Conservation (phyloP, 2,888 invertebrate species). For the Hofmannophila pseudospretella region DNA sequence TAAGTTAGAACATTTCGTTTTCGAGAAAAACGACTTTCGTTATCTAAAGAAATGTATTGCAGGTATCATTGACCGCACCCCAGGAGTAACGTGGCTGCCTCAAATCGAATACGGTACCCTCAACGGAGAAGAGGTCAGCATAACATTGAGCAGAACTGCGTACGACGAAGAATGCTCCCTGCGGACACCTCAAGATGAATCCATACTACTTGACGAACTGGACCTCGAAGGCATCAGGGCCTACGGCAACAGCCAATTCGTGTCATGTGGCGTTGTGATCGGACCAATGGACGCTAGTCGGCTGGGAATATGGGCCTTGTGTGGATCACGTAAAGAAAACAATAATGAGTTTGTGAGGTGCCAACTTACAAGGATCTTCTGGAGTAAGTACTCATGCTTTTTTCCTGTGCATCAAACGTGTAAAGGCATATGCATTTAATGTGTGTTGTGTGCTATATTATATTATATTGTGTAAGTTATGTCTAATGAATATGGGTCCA, state of each 20-base stretch:
- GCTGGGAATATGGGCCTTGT: constrained; percentile 19
- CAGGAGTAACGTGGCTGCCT: constrained; percentile 2
- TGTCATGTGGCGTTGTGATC: constrained; percentile 24
- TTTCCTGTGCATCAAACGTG: too few species aligned
- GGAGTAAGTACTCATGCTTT: constrained; percentile 38
- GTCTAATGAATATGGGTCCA: too few species aligned
- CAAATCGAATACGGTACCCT: constrained; percentile 3
- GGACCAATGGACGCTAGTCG: constrained; percentile 18
- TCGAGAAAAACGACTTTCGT: too few species aligned
- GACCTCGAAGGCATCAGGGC: constrained; percentile 15
- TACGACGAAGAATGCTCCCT: constrained; percentile 24
- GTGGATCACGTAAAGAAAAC: background rate
- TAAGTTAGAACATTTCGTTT: too few species aligned
- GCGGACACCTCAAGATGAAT: constrained; percentile 12
- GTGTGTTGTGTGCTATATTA: too few species aligned
- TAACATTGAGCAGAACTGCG: constrained; percentile 20
- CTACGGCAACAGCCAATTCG: constrained; percentile 16
- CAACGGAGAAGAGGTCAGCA: constrained; percentile 15
- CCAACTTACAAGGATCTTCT: constrained; percentile 23
- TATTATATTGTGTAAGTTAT: too few species aligned
- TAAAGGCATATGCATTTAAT: too few species aligned
- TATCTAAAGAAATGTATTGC: too few species aligned
- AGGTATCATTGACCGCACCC: too few species aligned
- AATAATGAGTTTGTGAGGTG: constrained; percentile 19
- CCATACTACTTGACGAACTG: background rate